These are phyloP conservation scores for Batillaria attramentaria DNA, from an alignment of 1,140 invertebrate species.

Conservation along the genomic window DNA sequence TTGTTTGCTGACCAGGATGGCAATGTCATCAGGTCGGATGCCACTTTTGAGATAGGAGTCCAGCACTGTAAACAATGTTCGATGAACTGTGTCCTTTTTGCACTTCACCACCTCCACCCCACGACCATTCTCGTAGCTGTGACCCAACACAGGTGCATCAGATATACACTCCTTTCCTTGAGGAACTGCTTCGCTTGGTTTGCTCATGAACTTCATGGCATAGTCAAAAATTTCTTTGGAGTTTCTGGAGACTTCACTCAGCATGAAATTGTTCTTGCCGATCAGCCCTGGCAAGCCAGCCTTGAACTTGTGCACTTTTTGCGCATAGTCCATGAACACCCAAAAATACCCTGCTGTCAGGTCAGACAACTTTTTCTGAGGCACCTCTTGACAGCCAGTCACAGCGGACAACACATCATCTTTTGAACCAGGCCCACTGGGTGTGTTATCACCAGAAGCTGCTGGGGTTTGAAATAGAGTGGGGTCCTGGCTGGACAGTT, in stretches of 20 bases:
- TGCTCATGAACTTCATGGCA: conserved; percentile 56
- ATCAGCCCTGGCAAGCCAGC: conserved; percentile 61
- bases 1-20: conserved; percentile 56
- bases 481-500: conserved; percentile 28
- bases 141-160: conserved; percentile 50
- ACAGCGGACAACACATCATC: no score
- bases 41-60: conserved; percentile 46
- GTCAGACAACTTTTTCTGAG: no score
- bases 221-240: conserved; percentile 63
- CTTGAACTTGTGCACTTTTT: conserved; percentile 65
- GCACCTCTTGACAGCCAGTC: no score
- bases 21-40: conserved; percentile 52
- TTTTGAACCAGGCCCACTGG: not conserved
- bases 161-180: conserved; percentile 33
- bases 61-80: conserved; percentile 45
- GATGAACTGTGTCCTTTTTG: conserved; percentile 45
- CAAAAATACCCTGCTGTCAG: conserved; percentile 55
- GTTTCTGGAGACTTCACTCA: conserved; percentile 61
- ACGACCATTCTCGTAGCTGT: conserved; percentile 52
- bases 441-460: not conserved
- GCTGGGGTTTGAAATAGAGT: no score
- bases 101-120: conserved; percentile 59
- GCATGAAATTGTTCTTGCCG: conserved; percentile 65
- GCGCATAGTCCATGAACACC: conserved; percentile 65
- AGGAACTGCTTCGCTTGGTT: conserved; percentile 24